Evolutionary conservation across 1,140 invertebrate genomes (phyloP), one percentile per base, ranked within the genome.

Genomic region (Bombus affinis): DNA sequence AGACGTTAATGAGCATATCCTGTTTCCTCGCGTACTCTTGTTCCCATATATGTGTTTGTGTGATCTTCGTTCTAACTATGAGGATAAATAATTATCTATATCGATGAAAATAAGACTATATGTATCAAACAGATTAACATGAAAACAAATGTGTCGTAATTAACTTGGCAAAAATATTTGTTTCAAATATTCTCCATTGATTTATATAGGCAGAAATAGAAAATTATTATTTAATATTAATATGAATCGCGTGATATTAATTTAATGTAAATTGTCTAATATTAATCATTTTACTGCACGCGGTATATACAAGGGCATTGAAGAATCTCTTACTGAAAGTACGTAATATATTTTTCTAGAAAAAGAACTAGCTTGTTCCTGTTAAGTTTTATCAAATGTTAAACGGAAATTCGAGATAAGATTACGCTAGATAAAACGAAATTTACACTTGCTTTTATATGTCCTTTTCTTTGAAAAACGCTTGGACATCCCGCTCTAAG

Each of bases 1-100:
- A 32, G 39, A 82, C 70, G 57, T 73, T 75, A 82, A 82, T 66
- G 59, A 82, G 25, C 22, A 44, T 72, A 82, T 82, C 57, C 71
- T 74, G 39, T 74, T 82, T 39, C 71, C 44, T 35, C 53, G 18
- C 28, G 32, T 25, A 74, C 15, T 39, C 44, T 42, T 18, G 15
- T 53, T 3, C 12, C 9, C 15, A 62, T n/a, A 13, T 62, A n/a
- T n/a, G 28, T 25, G 57, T 28, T 12, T 22, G 57, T 18, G n/a
- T 12, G 37, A 73, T 71, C 28, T 10, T 32, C 9, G 18, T 25
- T 57, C 3, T 13, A n/a, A 42, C 28, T 44, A 25, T 5, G 22
- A 37, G 25, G 1, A 32, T 57, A 71, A 71, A 80, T 77, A n/a
- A 77, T 42, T 32, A 12, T 22, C 2, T 35, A 9, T 62, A 62